Base-by-base conservation (phyloP, 1,140 invertebrate genomes). In the Leptoteleia sp. region DNA sequence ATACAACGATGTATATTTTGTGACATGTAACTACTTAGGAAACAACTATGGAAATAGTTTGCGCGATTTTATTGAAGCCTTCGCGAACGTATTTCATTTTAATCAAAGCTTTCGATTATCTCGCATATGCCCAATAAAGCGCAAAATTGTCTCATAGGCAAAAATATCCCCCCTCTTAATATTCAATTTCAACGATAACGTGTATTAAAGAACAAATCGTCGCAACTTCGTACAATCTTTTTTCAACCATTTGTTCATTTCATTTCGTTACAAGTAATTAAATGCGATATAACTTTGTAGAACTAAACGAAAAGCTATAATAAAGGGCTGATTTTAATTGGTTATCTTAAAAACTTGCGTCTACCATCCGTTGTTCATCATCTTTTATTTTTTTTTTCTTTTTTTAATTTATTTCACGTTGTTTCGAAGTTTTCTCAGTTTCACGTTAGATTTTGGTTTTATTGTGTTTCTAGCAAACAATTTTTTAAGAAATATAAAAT, bases 101-200 rank as follows among this genome's bases (percentile, higher is more conserved):
- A 71, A 71, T 70, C 67, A 52, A 59, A 70, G 54, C 50, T 71
- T 68, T 71, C 55, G 62, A 61, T 71, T 71, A 71, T 71, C 54
- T 19, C 29, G n/a, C 11, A 45, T 52, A 19, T 37, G 54, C 7
- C 35, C 65, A 70, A 70, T 70, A 70, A 70, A 70, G 52, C 65
- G 43, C 12, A 33, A 61, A 71, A 71, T 61, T 61, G 67, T 31
- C 31, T 70, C 15, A 15, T 38, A 11, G 3, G 9, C 27, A 57
- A 57, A 57, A 31, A 31, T 7, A 19, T 31, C n/a, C 35, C 27
- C 37, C 29, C 11, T 17, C 4, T 54, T 27, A 54, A 42, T 35
- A 54, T 67, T 35, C 48, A 67, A 54, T 54, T 48, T 67, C 47
- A n/a, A 29, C 17, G 4, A 31, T 11, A 54, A 35, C 7, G 31